Evolutionary conservation across 2,888 invertebrate genomes (phyloP).

Genomic region (Drosophila peninsularis): DNA sequence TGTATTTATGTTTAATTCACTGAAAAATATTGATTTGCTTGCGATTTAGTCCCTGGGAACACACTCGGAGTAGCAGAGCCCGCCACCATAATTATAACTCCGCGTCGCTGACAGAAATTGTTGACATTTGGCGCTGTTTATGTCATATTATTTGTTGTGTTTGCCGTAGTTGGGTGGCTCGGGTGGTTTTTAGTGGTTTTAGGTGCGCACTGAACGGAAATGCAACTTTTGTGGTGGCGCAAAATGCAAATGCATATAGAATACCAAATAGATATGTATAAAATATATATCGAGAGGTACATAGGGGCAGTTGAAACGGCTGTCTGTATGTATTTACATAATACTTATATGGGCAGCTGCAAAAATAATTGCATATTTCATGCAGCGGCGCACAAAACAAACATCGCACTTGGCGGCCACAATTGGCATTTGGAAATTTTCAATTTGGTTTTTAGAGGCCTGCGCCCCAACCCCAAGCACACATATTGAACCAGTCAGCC

Average conservation of each 20-base stretch:
- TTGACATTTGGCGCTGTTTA: conserved; percentile 61
- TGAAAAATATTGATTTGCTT: neutral
- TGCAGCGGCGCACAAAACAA: conserved; percentile 58
- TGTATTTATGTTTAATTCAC: neutral
- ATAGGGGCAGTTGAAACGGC: conserved; percentile 6
- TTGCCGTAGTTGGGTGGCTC: conserved; percentile 21
- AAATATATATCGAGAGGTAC: neutral
- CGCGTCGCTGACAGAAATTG: conserved; percentile 47
- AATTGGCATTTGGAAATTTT: conserved; percentile 70
- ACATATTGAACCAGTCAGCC: conserved; percentile 34
- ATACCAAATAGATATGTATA: conserved; percentile 13
- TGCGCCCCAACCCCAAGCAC: neutral
- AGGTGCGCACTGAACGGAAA: conserved; percentile 64
- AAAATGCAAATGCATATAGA: conserved; percentile 46
- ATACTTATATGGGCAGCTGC: conserved; percentile 25
- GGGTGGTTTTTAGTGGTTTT: conserved; percentile 30
- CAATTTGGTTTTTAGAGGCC: conserved; percentile 49
- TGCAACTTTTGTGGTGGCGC: conserved; percentile 69
- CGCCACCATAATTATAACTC: conserved; percentile 31
- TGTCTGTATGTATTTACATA: conserved; percentile 15
- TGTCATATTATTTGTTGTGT: conserved; percentile 63
- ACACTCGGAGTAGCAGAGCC: neutral
- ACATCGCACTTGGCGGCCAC: conserved; percentile 47
- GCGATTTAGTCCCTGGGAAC: conserved; percentile 22
- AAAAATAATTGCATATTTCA: conserved; percentile 73